Evolutionary conservation across 2,113 vertebrate genomes (phyloP), one percentile per base, ranked within the genome.

Genomic region (Rhizomys pruinosus): DNA sequence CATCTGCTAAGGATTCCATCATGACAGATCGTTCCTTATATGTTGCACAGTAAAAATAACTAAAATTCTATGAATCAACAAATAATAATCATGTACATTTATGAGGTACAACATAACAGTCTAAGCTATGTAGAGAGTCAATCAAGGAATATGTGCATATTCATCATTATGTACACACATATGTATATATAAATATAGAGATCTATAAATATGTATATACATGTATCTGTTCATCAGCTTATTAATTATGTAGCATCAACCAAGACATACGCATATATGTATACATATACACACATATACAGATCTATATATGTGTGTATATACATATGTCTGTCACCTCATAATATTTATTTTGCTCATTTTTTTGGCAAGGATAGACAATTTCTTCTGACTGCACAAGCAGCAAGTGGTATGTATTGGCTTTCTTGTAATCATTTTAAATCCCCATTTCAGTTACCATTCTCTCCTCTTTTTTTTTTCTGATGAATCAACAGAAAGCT

Each of bases 371-470:
- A 17, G 27, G 44, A 57, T 27, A 7, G 57, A n/a, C 9, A 95
- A 94, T 90, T 91, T 94, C 95, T 91, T 74, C 44, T 32, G 73
- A 96, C 7, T 59, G 79, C 15, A 71, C 96, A 85, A 90, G 71
- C 34, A 91, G 96, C 93, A 72, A 34, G 20, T 19, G 17, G 78
- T 42, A n/a, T n/a, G n/a, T n/a, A n/a, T n/a, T n/a, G 94, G 94
- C 86, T 74, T 96, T 96, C 90, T 76, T n/a, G 82, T 94, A 80
- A 89, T 82, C 64, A 91, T 97, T 96, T 95, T 93, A 97, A 95
- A 93, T 84, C 84, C 47, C 79, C 84, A 77, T 87, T 84, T 95
- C 92, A 95, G n/a, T 84, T 95, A 91, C 91, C 79, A 91, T 1
- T 4, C 44, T 94, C 63, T 3, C 37, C 90, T n/a, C 6, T 52